Evolutionary conservation across 2,797 vertebrate genomes (phyloP), one percentile per base, ranked within the genome.

Genomic region (Tauraco hartlaubi): DNA sequence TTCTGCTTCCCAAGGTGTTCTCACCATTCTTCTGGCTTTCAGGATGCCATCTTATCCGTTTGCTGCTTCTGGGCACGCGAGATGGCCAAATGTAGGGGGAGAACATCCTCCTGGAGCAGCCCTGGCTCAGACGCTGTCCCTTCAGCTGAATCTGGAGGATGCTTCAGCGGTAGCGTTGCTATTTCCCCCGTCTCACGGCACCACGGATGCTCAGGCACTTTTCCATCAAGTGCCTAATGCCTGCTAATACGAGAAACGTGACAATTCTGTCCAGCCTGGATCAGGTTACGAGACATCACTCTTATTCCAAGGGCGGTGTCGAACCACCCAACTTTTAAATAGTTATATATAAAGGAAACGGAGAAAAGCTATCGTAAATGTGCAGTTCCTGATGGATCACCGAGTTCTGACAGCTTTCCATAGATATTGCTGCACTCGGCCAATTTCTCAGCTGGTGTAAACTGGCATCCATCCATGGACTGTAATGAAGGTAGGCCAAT

Each of bases 401-500:
- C 37, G 94, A 72, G 37, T 90, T 90, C 88, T 95, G 90, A 94
- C 96, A 96, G 95, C 80, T 97, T 96, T 94, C 94, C 87, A 93
- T 85, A 85, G 95, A 84, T 90, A 94, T 91, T 92, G 94, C 95
- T 95, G 66, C 85, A n/a, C 59, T 88, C 4, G 23, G 80, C 94
- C 95, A 93, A 84, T 95, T 95, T 92, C 94, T 96, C 96, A 95
- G 94, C 96, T 95, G 96, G 95, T 96, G 92, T 92, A 94, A 95
- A 97, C 91, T 94, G 95, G 92, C 94, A 90, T 61, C 82, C 92
- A 92, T 96, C 92, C 91, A 96, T 69, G 90, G 91, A 68, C 82
- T 33, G 74, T 85, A 94, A 90, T 90, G 96, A 94, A 94, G 87
- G 67, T 78, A 90, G 73, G 58, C 94, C 92, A 96, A 90, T 96